Evolutionary conservation across 2,113 vertebrate species (phyloP).

Genomic region (Hippotragus niger): DNA sequence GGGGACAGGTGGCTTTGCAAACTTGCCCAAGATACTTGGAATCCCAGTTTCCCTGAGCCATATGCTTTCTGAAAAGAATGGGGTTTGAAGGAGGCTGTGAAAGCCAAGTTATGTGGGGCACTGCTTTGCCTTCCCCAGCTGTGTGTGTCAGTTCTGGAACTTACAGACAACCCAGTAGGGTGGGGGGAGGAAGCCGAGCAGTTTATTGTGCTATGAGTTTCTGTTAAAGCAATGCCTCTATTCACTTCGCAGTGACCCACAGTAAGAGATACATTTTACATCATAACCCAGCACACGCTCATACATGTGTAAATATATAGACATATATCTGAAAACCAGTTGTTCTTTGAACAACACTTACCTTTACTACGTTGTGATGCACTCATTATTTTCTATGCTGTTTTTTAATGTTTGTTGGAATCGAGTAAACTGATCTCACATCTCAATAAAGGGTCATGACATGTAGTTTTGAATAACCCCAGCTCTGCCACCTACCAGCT

Average conservation of each 20-base stretch:
- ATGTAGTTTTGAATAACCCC: neutral
- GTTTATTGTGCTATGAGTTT: neutral
- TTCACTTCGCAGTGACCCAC: neutral
- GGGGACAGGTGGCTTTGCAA: neutral
- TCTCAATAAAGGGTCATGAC: slow-evolving; percentile 17
- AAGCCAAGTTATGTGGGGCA: slow-evolving; percentile 8
- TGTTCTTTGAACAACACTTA: slow-evolving; percentile 47
- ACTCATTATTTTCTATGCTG: neutral
- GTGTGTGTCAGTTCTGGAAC: neutral
- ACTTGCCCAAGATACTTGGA: slow-evolving; percentile 28
- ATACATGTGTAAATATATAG: neutral
- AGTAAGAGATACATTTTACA: slow-evolving; percentile 4
- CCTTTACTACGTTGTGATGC: slow-evolving; percentile 2
- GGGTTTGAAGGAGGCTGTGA: neutral
- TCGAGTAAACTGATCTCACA: slow-evolving; percentile 20
- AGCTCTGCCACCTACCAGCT: slow-evolving; percentile 30
- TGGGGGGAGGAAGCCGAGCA: neutral
- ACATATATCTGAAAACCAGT: neutral
- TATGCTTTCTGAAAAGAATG: slow-evolving; percentile 31
- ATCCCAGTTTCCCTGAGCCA: slow-evolving; percentile 36
- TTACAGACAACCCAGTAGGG: neutral
- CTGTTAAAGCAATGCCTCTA: neutral
- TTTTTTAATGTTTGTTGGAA: slow-evolving; percentile 29
- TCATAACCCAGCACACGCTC: neutral
- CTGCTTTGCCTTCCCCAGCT: neutral